Evolutionary conservation across 2,113 vertebrate species (phyloP).

Genomic region (Burhinus bistriatus): DNA sequence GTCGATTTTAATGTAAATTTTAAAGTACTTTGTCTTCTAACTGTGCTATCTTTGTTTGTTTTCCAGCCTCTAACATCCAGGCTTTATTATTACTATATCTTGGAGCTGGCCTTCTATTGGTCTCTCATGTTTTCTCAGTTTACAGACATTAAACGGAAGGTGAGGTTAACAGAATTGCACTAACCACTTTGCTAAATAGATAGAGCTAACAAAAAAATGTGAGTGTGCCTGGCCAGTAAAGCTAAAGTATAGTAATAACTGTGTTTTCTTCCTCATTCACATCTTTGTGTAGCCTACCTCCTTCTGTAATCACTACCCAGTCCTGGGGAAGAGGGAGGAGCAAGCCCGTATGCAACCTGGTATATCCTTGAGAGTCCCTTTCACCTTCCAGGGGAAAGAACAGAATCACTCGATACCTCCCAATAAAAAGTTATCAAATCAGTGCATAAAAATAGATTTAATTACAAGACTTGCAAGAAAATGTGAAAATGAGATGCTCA

Average conservation of each 20-base stretch:
- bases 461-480: neutral
- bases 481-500: neutral
- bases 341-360: neutral
- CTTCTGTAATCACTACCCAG: neutral
- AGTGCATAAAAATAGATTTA: neutral
- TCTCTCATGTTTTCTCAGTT: conserved; percentile 99
- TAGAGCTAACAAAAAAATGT: neutral
- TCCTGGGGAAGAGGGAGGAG: neutral
- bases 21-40: conserved; percentile 20
- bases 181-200: neutral
- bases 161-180: conserved; percentile 68
- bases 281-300: neutral
- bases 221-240: neutral
- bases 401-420: neutral
- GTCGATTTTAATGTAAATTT: neutral
- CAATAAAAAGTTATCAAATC: neutral
- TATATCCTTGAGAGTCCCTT: neutral
- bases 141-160: conserved; percentile 97
- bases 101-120: conserved; percentile 95
- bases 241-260: neutral
- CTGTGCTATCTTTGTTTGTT: conserved; percentile 3
- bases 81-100: conserved; percentile 90
- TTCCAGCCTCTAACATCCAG: conserved; percentile 85
- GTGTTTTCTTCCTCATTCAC: neutral
- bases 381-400: neutral